Evolutionary conservation across 2,888 invertebrate species (phyloP).

Genomic region (Hylaea fasciaria): DNA sequence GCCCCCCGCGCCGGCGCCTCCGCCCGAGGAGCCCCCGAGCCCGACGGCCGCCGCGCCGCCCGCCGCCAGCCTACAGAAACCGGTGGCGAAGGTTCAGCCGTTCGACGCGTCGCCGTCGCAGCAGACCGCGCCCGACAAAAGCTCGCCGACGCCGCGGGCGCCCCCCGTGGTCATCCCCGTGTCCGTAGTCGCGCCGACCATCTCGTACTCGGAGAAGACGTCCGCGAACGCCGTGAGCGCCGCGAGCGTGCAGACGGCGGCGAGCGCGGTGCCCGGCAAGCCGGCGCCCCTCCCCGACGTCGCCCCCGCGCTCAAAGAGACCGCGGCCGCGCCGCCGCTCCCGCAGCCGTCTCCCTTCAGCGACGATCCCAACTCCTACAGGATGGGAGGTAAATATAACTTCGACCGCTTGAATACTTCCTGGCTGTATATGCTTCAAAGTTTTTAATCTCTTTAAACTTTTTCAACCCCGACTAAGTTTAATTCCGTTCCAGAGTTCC

Average conservation of each 20-base stretch:
- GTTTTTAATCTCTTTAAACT: too few species aligned
- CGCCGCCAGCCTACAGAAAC: conserved; percentile 72
- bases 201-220: conserved; percentile 55
- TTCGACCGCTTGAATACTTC: too few species aligned
- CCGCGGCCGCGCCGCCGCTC: conserved; percentile 65
- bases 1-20: too few species aligned
- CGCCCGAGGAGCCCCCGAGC: conserved; percentile 65
- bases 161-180: conserved; percentile 42
- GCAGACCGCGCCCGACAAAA: conserved; percentile 62
- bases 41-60: conserved; percentile 62
- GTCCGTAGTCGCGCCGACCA: conserved; percentile 36
- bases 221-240: conserved; percentile 67
- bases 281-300: conserved; percentile 48
- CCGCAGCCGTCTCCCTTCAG: conserved; percentile 79
- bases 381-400: conserved; percentile 87
- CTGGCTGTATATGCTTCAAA: too few species aligned
- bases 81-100: conserved; percentile 86
- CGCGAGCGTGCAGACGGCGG: conserved; percentile 43
- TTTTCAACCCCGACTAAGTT: not conserved
- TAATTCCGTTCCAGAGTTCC: conserved; percentile 86
- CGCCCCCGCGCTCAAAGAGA: conserved; percentile 40
- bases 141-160: conserved; percentile 49
- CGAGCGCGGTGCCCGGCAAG: conserved; percentile 47
- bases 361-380: conserved; percentile 88
- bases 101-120: conserved; percentile 80